Evolutionary conservation across 2,888 invertebrate species (phyloP).

Genomic region (Gastrophysa polygoni): DNA sequence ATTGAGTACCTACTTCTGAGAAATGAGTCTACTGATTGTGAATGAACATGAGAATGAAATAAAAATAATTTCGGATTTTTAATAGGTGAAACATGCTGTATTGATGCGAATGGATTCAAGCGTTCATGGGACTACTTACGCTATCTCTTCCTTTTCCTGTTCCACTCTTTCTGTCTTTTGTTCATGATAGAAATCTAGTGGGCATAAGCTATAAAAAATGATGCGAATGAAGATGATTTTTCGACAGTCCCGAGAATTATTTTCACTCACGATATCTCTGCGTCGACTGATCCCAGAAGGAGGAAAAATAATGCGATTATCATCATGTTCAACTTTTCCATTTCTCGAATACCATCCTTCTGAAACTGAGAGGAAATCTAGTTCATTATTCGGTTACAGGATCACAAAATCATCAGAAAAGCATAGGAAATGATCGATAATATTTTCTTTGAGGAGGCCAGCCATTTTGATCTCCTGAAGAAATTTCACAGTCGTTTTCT

Average conservation of each 20-base stretch:
- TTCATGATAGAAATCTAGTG: conserved; percentile 48
- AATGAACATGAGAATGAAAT: too few relatives aligned
- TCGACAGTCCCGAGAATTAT: neutral
- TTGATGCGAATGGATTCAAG: neutral
- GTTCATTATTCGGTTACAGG: too few relatives aligned
- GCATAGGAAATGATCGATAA: too few relatives aligned
- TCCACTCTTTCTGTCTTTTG: conserved; percentile 45
- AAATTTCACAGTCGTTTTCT: too few relatives aligned
- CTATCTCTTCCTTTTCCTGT: conserved; percentile 42
- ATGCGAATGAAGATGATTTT: neutral
- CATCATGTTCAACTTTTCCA: conserved; percentile 18
- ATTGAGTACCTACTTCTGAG: too few relatives aligned
- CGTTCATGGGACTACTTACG: conserved; percentile 40
- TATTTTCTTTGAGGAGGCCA: too few relatives aligned
- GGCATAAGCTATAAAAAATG: conserved; percentile 46
- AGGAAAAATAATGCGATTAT: conserved; percentile 19
- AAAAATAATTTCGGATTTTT: too few relatives aligned
- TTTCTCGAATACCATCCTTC: conserved; percentile 13
- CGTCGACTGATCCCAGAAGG: conserved; percentile 16
- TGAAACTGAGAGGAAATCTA: conserved; percentile 11
- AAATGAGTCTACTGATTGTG: too few relatives aligned
- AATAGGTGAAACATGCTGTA: too few relatives aligned
- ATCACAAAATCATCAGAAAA: too few relatives aligned
- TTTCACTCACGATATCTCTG: conserved; percentile 34
- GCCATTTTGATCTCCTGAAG: too few relatives aligned